phyloP scores from a whole-genome alignment of 2,797 vertebrate species.

The Anomalospiza imberbis region DNA sequence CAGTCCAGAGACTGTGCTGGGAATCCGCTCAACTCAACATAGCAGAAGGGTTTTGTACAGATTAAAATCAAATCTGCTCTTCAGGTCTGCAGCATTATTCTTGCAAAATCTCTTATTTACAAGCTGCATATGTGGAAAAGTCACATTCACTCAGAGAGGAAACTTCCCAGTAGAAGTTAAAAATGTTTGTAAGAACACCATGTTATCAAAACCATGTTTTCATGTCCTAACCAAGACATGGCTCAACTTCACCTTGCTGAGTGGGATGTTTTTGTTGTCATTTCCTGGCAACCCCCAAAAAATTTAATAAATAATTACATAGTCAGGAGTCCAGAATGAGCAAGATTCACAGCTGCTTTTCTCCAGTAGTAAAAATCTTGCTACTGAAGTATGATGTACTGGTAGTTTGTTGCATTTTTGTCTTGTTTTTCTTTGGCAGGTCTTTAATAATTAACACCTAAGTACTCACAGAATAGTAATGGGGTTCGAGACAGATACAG shows the following conservation, averaged over 20 bases:
- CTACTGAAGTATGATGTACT: background rate
- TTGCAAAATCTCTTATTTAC: background rate
- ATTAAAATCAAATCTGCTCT: background rate
- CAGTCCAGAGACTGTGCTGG: background rate
- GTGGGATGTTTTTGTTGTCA: background rate
- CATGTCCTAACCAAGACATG: background rate
- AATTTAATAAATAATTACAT: background rate
- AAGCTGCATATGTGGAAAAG: background rate
- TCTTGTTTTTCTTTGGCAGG: background rate
- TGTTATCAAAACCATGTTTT: background rate
- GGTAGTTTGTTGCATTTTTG: background rate
- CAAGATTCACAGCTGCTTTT: background rate
- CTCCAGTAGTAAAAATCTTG: background rate
- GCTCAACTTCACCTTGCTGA: background rate
- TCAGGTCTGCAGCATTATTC: background rate
- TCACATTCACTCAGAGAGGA: background rate
- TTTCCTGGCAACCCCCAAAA: background rate
- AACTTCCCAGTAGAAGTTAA: background rate
- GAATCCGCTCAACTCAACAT: background rate
- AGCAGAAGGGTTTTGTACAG: background rate
- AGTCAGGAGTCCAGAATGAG: background rate
- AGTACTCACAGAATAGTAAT: background rate
- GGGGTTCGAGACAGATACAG: background rate
- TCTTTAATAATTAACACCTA: background rate
- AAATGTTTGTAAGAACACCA: rapidly evolving